Base-by-base conservation (phyloP, 2,797 vertebrate species). In the Phataginus tetradactyla region DNA sequence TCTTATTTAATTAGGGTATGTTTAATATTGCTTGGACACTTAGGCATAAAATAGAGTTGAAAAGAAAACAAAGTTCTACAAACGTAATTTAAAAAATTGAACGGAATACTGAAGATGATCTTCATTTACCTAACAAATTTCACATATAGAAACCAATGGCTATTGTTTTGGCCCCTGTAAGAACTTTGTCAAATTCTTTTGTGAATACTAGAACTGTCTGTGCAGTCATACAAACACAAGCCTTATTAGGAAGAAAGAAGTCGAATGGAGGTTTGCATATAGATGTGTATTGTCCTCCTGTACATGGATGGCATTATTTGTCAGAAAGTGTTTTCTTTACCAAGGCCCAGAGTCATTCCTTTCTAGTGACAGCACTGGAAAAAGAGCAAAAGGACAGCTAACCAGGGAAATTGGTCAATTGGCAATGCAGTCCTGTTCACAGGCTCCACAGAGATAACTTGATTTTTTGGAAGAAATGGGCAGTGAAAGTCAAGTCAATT, bases 401-500 rank as follows among this genome's bases (percentile, higher is more conserved):
- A 71, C 98, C 93, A 91, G 97, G 98, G 98, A 98, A 98, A 98
- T 98, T 96, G 95, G 97, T 98, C 96, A 97, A 78, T 91, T 98
- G 98, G 96, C 97, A 86, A 97, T 97, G 79, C 95, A 98, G 91
- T 97, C 94, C 94, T 94, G 87, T 96, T 98, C 97, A 95, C 94
- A 98, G 96, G 96, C 96, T 95, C 95, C 71, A 69, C 12, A 17
- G 75, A 98, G 98, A 99, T 98, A 84, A 98, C 99, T 98, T 97
- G 98, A 98, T 96, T 97, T 78, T 12, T 96, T 57, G 71, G 94
- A 96, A 96, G 57, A 92, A 98, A 96, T 92, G 87, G 98, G 98
- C 98, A 98, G 97, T 96, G 97, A 98, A 99, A 98, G 98, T 99
- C 98, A 98, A 90, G 93, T 79, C 95, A 94, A 91, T 95, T 94